phyloP scores from a whole-genome alignment of 2,113 vertebrate genomes.

The Petroica traversi region DNA sequence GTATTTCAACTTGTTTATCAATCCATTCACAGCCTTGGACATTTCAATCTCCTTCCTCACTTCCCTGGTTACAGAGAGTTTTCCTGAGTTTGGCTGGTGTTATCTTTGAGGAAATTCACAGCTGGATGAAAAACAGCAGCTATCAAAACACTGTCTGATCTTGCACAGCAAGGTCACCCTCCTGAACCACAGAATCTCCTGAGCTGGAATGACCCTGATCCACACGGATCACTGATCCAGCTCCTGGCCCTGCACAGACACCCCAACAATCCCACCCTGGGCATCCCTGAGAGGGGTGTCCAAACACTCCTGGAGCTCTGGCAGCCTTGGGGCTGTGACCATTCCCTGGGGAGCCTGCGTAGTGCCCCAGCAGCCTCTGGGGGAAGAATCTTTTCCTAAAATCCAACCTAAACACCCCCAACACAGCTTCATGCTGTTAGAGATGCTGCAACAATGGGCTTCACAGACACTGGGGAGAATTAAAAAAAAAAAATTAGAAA shows the following conservation, averaged over 20 bases:
- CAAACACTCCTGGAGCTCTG: rapidly evolving
- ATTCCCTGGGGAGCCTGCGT: neutral
- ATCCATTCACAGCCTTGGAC: neutral
- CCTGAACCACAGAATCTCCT: neutral
- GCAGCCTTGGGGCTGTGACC: rapidly evolving
- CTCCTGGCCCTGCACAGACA: neutral
- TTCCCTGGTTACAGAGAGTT: neutral
- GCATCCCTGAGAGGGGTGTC: rapidly evolving
- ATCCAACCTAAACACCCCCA: neutral
- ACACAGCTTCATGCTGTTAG: neutral
- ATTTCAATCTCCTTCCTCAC: neutral
- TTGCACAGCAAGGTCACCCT: neutral
- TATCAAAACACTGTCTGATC: neutral
- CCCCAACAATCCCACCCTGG: rapidly evolving
- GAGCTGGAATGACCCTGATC: neutral
- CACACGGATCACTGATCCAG: neutral
- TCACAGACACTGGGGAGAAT: neutral
- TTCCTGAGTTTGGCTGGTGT: neutral
- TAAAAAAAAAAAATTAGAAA: neutral
- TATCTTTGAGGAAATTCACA: neutral
- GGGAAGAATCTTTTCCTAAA: neutral
- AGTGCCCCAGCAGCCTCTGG: neutral
- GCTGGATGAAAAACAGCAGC: neutral
- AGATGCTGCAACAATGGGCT: neutral
- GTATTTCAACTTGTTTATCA: neutral